Conservation (phyloP, 2,113 vertebrate genomes). For the Ictalurus furcatus region DNA sequence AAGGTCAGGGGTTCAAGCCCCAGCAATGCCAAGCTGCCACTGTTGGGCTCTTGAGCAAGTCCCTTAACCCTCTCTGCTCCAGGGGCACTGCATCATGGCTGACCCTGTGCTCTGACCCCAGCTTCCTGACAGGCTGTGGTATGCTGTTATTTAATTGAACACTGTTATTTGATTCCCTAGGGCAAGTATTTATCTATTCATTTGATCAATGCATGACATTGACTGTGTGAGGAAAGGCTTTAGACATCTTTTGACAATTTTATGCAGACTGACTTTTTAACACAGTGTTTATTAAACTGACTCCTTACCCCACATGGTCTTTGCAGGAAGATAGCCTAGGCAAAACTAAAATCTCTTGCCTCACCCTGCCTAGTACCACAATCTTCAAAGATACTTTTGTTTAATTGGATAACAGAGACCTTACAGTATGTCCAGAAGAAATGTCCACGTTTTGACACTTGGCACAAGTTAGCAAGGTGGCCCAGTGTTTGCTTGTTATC, state of each 20-base stretch:
- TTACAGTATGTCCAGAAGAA: not conserved
- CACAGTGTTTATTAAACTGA: not conserved
- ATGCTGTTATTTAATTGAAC: not conserved
- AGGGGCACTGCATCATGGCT: no score
- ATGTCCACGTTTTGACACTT: not conserved
- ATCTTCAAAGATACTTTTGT: not conserved
- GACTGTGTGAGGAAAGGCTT: not conserved
- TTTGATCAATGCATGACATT: not conserved
- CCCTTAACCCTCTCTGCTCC: no score
- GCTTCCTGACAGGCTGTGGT: no score
- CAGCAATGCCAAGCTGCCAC: no score
- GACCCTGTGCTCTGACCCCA: no score
- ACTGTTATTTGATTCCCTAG: not conserved
- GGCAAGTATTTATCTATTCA: not conserved
- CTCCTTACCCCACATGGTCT: not conserved
- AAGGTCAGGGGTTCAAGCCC: no score
- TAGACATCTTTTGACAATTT: not conserved
- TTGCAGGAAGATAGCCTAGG: not conserved
- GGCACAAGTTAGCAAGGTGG: not conserved
- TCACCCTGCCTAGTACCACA: not conserved
- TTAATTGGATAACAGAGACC: not conserved
- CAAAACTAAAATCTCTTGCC: not conserved
- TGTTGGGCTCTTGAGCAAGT: no score
- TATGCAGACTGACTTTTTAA: not conserved
- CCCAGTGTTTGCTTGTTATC: not conserved